These are phyloP conservation scores for Hyperoplus immaculatus DNA, from an alignment of 2,797 vertebrate species.

Conservation along the genomic window DNA sequence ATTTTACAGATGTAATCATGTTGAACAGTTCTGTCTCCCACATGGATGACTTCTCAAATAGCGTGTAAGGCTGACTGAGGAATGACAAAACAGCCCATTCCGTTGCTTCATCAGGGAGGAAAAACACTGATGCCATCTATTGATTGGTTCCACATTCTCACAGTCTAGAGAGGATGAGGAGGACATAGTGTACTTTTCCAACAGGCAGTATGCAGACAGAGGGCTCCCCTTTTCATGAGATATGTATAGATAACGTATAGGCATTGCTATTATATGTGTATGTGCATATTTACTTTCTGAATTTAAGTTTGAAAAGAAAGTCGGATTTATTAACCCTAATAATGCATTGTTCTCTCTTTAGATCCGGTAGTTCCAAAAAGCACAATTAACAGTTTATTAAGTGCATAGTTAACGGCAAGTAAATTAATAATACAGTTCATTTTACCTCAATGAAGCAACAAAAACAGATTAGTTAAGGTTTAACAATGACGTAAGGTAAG, in stretches of 20 bases:
- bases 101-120: neutral
- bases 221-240: neutral
- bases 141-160: constrained; percentile 52
- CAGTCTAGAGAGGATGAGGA: neutral
- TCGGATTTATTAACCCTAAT: no score
- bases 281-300: neutral
- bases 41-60: neutral
- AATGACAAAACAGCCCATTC: constrained; percentile 1
- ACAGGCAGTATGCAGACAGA: neutral
- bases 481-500: no score
- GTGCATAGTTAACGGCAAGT: no score
- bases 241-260: neutral
- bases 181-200: constrained; percentile 49
- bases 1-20: neutral
- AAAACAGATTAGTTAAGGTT: no score
- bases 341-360: neutral
- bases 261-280: neutral
- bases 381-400: no score
- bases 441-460: no score
- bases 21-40: neutral
- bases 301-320: neutral
- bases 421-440: no score
- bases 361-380: no score
- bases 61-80: neutral
- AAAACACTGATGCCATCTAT: constrained; percentile 18